Conservation (phyloP, 2,797 vertebrate species). For the Rousettus madagascariensis region DNA sequence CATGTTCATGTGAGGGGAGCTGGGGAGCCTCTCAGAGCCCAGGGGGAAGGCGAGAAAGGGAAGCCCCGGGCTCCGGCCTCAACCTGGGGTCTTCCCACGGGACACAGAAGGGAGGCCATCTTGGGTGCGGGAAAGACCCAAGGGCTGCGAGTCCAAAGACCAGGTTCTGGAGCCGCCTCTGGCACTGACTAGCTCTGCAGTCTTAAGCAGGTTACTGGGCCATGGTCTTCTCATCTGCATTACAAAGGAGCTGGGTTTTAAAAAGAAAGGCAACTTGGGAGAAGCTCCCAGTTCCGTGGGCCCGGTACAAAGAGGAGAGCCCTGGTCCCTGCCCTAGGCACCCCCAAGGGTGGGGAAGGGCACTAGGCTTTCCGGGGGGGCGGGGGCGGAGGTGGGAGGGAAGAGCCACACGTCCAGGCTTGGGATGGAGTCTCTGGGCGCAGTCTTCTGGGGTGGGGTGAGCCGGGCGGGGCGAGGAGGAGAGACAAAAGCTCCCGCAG, state of each 20-base stretch:
- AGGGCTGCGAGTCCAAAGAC: neutral
- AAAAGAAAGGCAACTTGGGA: neutral
- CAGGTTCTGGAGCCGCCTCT: neutral
- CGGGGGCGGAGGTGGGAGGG: no score
- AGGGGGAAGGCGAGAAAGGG: neutral
- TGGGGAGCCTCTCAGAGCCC: neutral
- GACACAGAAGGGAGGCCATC: neutral
- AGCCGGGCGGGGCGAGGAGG: neutral
- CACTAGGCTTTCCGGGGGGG: neutral
- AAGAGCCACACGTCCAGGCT: neutral
- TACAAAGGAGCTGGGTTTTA: neutral
- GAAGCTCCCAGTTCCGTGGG: neutral
- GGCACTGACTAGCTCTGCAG: neutral
- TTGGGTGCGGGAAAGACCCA: constrained; percentile 57
- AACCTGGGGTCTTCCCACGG: constrained; percentile 55
- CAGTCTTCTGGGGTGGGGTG: neutral
- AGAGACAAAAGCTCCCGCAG: neutral
- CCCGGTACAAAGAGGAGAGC: neutral
- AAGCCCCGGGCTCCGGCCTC: neutral
- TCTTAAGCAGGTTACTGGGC: neutral
- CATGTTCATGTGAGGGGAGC: neutral
- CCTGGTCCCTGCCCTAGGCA: neutral
- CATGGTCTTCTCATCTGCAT: neutral
- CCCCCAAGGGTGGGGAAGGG: neutral
- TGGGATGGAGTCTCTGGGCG: rapidly evolving